Conservation (phyloP, 2,888 invertebrate species). For the Tinea semifulvella region DNA sequence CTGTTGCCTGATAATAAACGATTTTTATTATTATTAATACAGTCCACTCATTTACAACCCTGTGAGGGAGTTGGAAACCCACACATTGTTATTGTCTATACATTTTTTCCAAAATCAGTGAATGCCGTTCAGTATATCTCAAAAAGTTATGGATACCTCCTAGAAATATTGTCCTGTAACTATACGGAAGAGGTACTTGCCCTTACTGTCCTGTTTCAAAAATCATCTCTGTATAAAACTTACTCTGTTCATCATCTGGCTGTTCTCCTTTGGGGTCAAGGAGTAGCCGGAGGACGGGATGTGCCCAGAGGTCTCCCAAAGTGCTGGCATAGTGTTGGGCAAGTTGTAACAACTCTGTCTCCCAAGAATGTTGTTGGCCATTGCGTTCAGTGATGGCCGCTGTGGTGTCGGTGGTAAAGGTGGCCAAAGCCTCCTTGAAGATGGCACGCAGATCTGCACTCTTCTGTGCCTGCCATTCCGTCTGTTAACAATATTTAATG, state of each 20-base stretch:
- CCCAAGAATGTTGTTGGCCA: conserved; percentile 39
- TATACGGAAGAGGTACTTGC: too few relatives aligned
- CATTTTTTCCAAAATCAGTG: too few relatives aligned
- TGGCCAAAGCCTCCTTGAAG: conserved; percentile 38
- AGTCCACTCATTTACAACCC: too few relatives aligned
- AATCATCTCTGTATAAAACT: too few relatives aligned
- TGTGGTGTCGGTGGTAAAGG: conserved; percentile 41
- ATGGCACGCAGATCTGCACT: conserved; percentile 36
- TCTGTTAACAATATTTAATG: conserved; percentile 27
- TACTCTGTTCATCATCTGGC: conserved; percentile 44
- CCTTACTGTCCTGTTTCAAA: too few relatives aligned
- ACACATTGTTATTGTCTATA: too few relatives aligned
- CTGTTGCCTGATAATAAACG: too few relatives aligned
- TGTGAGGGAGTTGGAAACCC: too few relatives aligned
- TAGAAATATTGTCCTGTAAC: too few relatives aligned
- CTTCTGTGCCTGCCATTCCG: conserved; percentile 45
- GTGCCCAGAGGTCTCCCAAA: conserved; percentile 62
- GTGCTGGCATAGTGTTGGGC: conserved; percentile 66
- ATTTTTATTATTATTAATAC: too few relatives aligned
- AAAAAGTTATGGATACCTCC: too few relatives aligned
- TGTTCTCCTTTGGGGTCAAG: conserved; percentile 62
- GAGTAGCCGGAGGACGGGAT: conserved; percentile 61
- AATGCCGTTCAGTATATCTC: too few relatives aligned
- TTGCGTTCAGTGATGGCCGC: conserved; percentile 36
- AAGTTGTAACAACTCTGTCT: conserved; percentile 51